These are phyloP conservation scores for Trogon surrucura DNA, from an alignment of 2,113 vertebrate genomes.

Conservation along the genomic window DNA sequence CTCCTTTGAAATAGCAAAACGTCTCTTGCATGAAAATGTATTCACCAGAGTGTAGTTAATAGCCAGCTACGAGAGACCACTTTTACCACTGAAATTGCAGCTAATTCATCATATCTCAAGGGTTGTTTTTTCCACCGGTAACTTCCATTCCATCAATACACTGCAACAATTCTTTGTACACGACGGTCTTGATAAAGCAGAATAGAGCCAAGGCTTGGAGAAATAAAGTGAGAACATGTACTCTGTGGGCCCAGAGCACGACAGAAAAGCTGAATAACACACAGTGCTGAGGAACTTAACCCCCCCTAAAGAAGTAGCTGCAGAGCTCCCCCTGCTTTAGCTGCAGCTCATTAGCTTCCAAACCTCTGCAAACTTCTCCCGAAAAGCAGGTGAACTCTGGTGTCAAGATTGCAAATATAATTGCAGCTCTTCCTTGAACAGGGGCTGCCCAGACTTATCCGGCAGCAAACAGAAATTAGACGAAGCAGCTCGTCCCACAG, in stretches of 20 bases:
- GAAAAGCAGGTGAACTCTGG: conserved; percentile 56
- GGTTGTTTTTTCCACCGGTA: neutral
- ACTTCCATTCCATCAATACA: conserved; percentile 45
- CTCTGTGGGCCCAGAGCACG: conserved; percentile 24
- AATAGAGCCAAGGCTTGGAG: conserved; percentile 20
- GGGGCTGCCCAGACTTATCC: conserved; percentile 8
- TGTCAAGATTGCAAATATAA: conserved; percentile 58
- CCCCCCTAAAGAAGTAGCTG: conserved; percentile 31
- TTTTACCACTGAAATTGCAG: conserved; percentile 65
- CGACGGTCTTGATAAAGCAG: conserved; percentile 19
- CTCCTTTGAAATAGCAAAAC: conserved; percentile 52
- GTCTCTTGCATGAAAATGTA: conserved; percentile 57
- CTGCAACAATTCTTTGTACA: conserved; percentile 17
- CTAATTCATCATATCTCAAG: conserved; percentile 64
- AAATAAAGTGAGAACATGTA: conserved; percentile 27
- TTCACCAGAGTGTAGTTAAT: conserved; percentile 62
- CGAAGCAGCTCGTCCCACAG: neutral
- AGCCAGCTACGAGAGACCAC: conserved; percentile 15
- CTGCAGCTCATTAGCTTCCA: conserved; percentile 67
- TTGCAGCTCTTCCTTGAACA: conserved; percentile 33
- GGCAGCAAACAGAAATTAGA: conserved; percentile 33
- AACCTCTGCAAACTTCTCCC: conserved; percentile 49
- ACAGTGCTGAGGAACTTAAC: neutral
- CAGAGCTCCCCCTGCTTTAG: conserved; percentile 64
- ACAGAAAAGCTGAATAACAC: conserved; percentile 1